A percentile compares a stretch with the other conserved stretches of the same genome.
Evolutionary conservation across 2,113 vertebrate species (phyloP).

Genomic region (Tragelaphus buxtoni): DNA sequence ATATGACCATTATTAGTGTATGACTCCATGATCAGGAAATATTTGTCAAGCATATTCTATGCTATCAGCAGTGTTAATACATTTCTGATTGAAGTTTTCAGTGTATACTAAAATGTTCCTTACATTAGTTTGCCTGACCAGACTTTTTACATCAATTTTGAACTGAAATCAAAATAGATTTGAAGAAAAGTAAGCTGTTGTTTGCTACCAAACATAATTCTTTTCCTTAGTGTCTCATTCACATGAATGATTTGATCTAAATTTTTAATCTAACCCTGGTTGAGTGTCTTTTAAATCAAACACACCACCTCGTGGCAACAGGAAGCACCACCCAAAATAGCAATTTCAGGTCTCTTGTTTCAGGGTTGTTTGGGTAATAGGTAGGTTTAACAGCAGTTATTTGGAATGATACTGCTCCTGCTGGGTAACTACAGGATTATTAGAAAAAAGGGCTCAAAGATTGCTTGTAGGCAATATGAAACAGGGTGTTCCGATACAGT

Average conservation of each 20-base stretch:
- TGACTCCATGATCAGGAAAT: background rate
- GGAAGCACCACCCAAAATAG: slow-evolving; percentile 62
- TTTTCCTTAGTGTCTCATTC: slow-evolving; percentile 43
- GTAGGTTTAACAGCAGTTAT: slow-evolving; percentile 61
- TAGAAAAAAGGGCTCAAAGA: background rate
- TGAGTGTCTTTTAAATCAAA: slow-evolving; percentile 67
- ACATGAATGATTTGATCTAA: slow-evolving; percentile 68
- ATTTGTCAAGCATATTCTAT: background rate
- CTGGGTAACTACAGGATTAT: slow-evolving; percentile 53
- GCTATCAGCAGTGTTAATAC: background rate
- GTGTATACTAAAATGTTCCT: background rate
- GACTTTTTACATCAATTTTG: background rate
- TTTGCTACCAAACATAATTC: slow-evolving; percentile 43
- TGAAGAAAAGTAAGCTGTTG: slow-evolving; percentile 46
- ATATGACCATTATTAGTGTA: background rate
- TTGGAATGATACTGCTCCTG: slow-evolving; percentile 62
- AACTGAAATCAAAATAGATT: slow-evolving; percentile 48
- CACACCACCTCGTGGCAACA: slow-evolving; percentile 68
- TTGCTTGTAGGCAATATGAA: slow-evolving; percentile 31
- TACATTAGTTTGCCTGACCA: background rate
- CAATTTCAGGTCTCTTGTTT: slow-evolving; percentile 69
- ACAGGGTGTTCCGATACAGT: background rate
- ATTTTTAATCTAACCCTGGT: slow-evolving; percentile 58
- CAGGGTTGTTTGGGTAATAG: slow-evolving; percentile 68
- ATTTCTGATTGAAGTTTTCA: background rate